These are phyloP conservation scores for Pristis pectinata DNA, from an alignment of 2,797 vertebrate species.

Conservation along the genomic window DNA sequence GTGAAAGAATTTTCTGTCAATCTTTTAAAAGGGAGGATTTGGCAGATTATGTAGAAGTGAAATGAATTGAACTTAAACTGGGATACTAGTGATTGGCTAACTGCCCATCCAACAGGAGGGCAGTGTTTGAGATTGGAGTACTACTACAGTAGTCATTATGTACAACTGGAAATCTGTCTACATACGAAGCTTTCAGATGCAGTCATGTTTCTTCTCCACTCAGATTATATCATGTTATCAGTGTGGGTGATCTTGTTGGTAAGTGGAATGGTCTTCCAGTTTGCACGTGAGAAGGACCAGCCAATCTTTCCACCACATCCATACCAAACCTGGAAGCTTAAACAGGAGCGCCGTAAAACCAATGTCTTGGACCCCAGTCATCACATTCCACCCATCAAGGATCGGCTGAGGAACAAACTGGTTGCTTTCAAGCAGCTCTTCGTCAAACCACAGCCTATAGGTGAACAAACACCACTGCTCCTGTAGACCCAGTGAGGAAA, in stretches of 20 bases:
- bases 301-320: constrained; percentile 83
- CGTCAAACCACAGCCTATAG: constrained; percentile 56
- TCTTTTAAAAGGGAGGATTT: too few relatives aligned
- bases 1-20: too few relatives aligned
- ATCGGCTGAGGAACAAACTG: constrained; percentile 62
- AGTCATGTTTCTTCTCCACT: neutral
- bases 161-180: too few relatives aligned
- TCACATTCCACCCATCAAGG: constrained; percentile 72
- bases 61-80: too few relatives aligned
- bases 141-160: too few relatives aligned
- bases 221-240: constrained; percentile 77
- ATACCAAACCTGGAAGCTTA: constrained; percentile 79
- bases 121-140: too few relatives aligned
- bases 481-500: constrained; percentile 52
- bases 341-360: constrained; percentile 78
- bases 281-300: constrained; percentile 67
- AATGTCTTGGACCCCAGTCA: constrained; percentile 90
- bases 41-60: too few relatives aligned
- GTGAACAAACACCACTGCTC: constrained; percentile 84
- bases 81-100: too few relatives aligned
- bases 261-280: constrained; percentile 70
- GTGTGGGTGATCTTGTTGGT: constrained; percentile 76
- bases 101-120: too few relatives aligned
- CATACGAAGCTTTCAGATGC: too few relatives aligned
- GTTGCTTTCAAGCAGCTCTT: constrained; percentile 58